phyloP scores from a whole-genome alignment of 2,113 vertebrate genomes.

The Turnix velox region DNA sequence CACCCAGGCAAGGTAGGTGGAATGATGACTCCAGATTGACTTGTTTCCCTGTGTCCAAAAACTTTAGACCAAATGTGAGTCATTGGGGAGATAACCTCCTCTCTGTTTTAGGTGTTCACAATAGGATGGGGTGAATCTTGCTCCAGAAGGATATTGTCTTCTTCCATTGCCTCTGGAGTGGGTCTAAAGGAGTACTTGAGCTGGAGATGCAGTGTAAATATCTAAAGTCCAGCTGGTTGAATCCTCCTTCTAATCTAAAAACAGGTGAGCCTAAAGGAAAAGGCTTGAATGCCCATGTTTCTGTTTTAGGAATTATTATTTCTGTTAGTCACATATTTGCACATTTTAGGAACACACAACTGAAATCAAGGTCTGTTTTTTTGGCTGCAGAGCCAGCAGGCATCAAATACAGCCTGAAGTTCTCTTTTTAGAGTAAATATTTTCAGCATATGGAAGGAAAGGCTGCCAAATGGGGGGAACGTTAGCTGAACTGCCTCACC shows the following conservation, averaged over 20 bases:
- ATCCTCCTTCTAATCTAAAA: not conserved
- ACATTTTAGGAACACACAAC: not conserved
- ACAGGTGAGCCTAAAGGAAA: not conserved
- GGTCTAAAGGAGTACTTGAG: not conserved
- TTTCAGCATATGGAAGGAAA: conserved; percentile 9
- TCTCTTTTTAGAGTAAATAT: conserved; percentile 24
- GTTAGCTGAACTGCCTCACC: conserved; percentile 1
- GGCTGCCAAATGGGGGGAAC: not conserved
- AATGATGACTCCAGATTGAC: not conserved
- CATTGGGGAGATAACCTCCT: not conserved
- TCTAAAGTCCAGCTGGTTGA: not conserved
- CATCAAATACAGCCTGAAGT: conserved; percentile 4
- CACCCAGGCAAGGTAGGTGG: not conserved
- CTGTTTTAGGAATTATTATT: not conserved
- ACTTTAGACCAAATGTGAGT: not conserved
- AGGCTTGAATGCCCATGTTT: not conserved
- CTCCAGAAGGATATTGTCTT: not conserved
- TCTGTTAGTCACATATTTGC: not conserved
- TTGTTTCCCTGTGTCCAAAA: not conserved
- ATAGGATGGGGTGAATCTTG: not conserved
- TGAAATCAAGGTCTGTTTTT: conserved; percentile 10
- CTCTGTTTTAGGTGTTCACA: not conserved
- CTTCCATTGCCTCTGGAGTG: not conserved
- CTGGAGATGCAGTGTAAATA: not conserved
- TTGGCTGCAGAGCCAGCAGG: not conserved